Conservation (phyloP, 2,888 invertebrate species). For the Melinaea menophilus region DNA sequence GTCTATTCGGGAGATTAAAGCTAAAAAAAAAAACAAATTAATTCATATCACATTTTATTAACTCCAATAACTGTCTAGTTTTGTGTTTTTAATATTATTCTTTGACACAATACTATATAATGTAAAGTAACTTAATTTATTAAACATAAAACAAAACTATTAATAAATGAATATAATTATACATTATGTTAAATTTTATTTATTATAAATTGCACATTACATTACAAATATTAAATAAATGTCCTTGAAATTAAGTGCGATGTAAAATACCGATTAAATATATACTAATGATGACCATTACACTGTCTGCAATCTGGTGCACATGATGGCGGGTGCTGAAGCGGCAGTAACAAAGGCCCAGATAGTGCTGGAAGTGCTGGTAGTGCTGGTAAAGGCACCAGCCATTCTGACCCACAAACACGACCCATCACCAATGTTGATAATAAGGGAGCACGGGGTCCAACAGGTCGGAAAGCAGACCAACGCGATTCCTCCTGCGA, state of each 20-base stretch:
- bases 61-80: slow-evolving; percentile 5
- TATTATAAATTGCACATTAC: background rate
- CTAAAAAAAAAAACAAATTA: slow-evolving; percentile 5
- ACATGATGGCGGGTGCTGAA: slow-evolving; percentile 66
- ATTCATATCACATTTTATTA: slow-evolving; percentile 13
- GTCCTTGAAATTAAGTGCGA: background rate
- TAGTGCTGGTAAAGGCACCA: slow-evolving; percentile 66
- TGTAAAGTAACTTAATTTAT: background rate
- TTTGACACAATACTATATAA: slow-evolving; percentile 3
- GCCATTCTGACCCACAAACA: slow-evolving; percentile 74
- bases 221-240: slow-evolving; percentile 9
- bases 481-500: slow-evolving; percentile 61
- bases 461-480: slow-evolving; percentile 73
- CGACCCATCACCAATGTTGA: slow-evolving; percentile 71
- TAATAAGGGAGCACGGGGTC: slow-evolving; percentile 65
- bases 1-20: slow-evolving; percentile 8
- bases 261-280: background rate
- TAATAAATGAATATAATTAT: background rate
- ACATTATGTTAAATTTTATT: too few species aligned
- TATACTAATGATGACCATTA: slow-evolving; percentile 50
- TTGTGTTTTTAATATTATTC: background rate
- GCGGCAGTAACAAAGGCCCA: slow-evolving; percentile 59
- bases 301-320: slow-evolving; percentile 72
- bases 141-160: background rate
- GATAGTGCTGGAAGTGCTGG: slow-evolving; percentile 66